Conservation (phyloP, 23 tunicate genomes). For the Styela plicata region DNA sequence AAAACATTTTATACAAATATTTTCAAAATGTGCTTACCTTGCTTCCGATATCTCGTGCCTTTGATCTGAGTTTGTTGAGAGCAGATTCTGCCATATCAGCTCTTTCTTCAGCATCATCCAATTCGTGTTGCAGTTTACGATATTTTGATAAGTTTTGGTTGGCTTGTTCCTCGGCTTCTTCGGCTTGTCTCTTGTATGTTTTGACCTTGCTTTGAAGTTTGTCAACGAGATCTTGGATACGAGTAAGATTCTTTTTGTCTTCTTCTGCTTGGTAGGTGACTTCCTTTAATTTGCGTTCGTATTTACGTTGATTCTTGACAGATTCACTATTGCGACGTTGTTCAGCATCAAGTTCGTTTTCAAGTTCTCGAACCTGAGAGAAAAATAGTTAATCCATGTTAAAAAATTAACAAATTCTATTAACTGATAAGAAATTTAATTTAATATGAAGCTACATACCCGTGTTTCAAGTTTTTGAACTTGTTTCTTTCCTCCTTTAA, state of each 20-base stretch:
- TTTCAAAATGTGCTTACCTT: too few relatives aligned
- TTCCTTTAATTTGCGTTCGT: slow-evolving; percentile 69
- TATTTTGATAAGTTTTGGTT: slow-evolving; percentile 66
- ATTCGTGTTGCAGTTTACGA: slow-evolving; percentile 80
- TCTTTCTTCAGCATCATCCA: slow-evolving; percentile 87
- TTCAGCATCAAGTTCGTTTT: slow-evolving; percentile 92
- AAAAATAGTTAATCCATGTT: too few relatives aligned
- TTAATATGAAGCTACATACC: slow-evolving; percentile 8
- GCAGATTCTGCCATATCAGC: slow-evolving; percentile 94
- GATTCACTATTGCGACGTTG: slow-evolving; percentile 86
- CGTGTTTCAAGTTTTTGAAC: slow-evolving; percentile 41
- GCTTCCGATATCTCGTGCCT: slow-evolving; percentile 49
- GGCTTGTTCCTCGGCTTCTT: slow-evolving; percentile 95
- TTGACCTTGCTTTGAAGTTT: slow-evolving; percentile 94
- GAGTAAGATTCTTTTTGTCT: slow-evolving; percentile 89
- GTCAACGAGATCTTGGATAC: slow-evolving; percentile 93
- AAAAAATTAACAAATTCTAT: too few relatives aligned
- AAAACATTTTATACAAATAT: too few relatives aligned
- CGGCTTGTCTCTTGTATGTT: slow-evolving; percentile 96
- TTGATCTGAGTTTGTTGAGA: slow-evolving; percentile 70
- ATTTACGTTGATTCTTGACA: slow-evolving; percentile 71
- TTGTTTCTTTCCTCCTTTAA: slow-evolving; percentile 65
- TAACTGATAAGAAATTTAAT: too few relatives aligned
- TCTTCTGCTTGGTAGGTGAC: slow-evolving; percentile 74
- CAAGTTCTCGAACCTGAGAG: slow-evolving; percentile 84